phyloP scores from a whole-genome alignment of 2,888 invertebrate species.

The Megaustenia siamemsis region DNA sequence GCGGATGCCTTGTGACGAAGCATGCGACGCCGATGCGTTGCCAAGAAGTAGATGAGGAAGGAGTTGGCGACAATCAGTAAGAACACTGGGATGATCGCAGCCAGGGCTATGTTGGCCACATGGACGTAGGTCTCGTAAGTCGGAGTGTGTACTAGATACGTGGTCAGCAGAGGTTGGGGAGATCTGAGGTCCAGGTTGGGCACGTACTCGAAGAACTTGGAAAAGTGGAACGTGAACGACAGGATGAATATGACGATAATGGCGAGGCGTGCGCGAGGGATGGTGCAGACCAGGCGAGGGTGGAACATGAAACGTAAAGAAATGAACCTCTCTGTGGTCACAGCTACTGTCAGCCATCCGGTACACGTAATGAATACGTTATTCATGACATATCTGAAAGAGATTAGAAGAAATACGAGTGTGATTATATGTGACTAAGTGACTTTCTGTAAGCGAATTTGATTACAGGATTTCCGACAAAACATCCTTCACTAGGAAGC shows the following conservation, averaged over 20 bases:
- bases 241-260: slow-evolving; percentile 61
- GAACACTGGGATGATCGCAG: slow-evolving; percentile 61
- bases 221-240: slow-evolving; percentile 62
- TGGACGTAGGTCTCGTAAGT: slow-evolving; percentile 61
- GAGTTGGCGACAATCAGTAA: slow-evolving; percentile 61
- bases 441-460: no score
- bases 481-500: no score
- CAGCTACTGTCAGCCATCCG: slow-evolving; percentile 67
- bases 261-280: slow-evolving; percentile 58
- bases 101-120: slow-evolving; percentile 60
- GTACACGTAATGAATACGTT: slow-evolving; percentile 65
- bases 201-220: slow-evolving; percentile 63
- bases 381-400: slow-evolving; percentile 61
- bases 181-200: slow-evolving; percentile 58
- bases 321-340: slow-evolving; percentile 66
- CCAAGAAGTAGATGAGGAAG: slow-evolving; percentile 62
- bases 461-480: no score
- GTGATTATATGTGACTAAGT: no score
- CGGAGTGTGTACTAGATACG: slow-evolving; percentile 56
- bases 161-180: slow-evolving; percentile 42
- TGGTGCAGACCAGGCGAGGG: slow-evolving; percentile 61
- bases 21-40: slow-evolving; percentile 60
- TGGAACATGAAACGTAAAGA: slow-evolving; percentile 64
- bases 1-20: slow-evolving; percentile 56
- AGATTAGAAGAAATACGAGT: not conserved